Base-by-base conservation (phyloP, 2,888 invertebrate species). In the Aethes cnicana region DNA sequence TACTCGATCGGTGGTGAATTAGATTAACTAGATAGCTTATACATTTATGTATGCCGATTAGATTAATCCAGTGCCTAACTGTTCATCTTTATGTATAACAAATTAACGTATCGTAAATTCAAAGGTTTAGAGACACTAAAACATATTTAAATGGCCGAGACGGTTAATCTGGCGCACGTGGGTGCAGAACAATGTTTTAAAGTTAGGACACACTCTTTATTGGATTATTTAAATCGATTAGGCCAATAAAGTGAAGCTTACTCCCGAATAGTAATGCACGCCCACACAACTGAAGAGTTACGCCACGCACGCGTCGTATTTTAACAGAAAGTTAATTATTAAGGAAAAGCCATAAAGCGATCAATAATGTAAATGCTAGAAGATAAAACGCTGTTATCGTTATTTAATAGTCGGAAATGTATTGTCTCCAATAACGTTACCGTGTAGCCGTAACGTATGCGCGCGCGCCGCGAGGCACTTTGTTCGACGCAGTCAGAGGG, bases 241-340 rank as follows among this genome's bases (percentile, higher is more conserved):
- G 50, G 37, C 17, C 32, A 28, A 26, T 47, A 47, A 47, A 28
- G 28, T 16, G 18, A 11, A 16, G 33, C 37, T 37, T 44, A 44
- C 50, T 44, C 37, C 44, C 50, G 50, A 36, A 49, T 36, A 16
- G 28, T 35, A 48, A 25, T 35, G 18, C 7, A 4, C 57, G 59
- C 62, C 57, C 62, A 62, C 59, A 64, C 50, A 33, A n/a, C n/a
- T n/a, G 57, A 57, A 36, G 64, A 56, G 47, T 33, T 36, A 53
- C 54, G 52, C 47, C 55, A 57, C 57, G 53, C 48, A 26, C 12
- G 26, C 16, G 37, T 56, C 43, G 42, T 42, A 37, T 47, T 47
- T 30, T 43, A 33, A 17, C 39, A 44, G 36, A 41, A 33, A 47
- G 41, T 33, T 30, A 39, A 47, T 48, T 50, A 48, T 56, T 46